Base-by-base conservation (phyloP, 1,140 invertebrate genomes). In the Pogonognathellus flavescens region DNA sequence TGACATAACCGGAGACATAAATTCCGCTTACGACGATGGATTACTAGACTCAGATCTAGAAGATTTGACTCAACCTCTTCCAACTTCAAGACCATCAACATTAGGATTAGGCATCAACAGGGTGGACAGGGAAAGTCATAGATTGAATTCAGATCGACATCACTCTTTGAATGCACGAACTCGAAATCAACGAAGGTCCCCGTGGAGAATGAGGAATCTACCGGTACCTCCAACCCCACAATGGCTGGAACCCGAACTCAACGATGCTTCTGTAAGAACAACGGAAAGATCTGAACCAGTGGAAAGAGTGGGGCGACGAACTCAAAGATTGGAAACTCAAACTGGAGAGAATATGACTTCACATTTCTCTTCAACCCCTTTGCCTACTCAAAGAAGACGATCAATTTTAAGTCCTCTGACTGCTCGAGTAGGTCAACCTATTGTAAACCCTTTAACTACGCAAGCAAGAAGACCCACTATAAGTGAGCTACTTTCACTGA, bases 41-140 rank as follows among this genome's bases (percentile, higher is more conserved):
- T 41, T 49, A n/a, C 13, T 72, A n/a, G 66, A 72, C n/a, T 72
- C 66, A 9, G 66, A 72, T 49, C 25, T 31, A 4, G 66, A 72
- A 11, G 66, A 72, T 49, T 72, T 72, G 16, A 13, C 14, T n/a
- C n/a, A n/a, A n/a, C 13, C 16, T 9, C 20, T 16, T 13, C 66
- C 66, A 0, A 72, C 9, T 41, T 72, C 66, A 4, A 7, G 66
- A 49, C 66, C 66, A 13, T 72, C 66, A 41, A 72, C 66, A 41
- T 9, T 72, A 1, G 31, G 31, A 2, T 72, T 72, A n/a, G 9
- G 31, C 3, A 2, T 22, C 7, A n/a, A n/a, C n/a, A n/a, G n/a
- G n/a, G n/a, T n/a, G n/a, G n/a, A n/a, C n/a, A 41, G 16, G 22
- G 22, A 7, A 14, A 31, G 41, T 72, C 13, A 49, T 25, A 49